Evolutionary conservation across 2,888 invertebrate species (phyloP).

Genomic region (Leptopilina drosophilae): DNA sequence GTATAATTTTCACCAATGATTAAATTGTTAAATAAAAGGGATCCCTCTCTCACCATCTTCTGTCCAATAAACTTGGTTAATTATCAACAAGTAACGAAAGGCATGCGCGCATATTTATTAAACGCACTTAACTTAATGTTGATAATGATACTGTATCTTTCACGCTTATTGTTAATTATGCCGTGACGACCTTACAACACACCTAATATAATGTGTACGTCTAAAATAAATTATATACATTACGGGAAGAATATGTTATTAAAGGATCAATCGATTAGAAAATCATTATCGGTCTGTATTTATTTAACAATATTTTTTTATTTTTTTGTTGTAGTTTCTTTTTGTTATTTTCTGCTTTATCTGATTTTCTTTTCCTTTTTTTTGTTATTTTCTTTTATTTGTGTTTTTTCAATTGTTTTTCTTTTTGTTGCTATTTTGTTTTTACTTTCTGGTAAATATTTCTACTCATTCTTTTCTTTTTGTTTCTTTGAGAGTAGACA

Average conservation of each 20-base stretch:
- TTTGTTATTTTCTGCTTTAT: neutral
- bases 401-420: no score
- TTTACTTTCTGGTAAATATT: neutral
- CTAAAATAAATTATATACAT: no score
- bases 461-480: no score
- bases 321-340: neutral
- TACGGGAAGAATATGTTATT: no score
- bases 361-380: neutral
- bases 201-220: no score
- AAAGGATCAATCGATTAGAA: no score
- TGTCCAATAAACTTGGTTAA: conserved; percentile 4
- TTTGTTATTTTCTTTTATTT: no score
- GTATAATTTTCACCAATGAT: neutral
- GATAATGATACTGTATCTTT: conserved; percentile 8
- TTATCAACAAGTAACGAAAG: neutral
- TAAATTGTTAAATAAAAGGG: conserved; percentile 12
- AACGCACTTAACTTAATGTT: neutral
- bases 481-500: no score
- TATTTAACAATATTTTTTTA: neutral
- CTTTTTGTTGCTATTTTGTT: no score
- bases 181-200: no score
- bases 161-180: conserved; percentile 2
- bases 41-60: neutral
- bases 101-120: neutral
- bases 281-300: neutral